phyloP scores from a whole-genome alignment of 2,888 invertebrate genomes.

The Tetropium fuscum region DNA sequence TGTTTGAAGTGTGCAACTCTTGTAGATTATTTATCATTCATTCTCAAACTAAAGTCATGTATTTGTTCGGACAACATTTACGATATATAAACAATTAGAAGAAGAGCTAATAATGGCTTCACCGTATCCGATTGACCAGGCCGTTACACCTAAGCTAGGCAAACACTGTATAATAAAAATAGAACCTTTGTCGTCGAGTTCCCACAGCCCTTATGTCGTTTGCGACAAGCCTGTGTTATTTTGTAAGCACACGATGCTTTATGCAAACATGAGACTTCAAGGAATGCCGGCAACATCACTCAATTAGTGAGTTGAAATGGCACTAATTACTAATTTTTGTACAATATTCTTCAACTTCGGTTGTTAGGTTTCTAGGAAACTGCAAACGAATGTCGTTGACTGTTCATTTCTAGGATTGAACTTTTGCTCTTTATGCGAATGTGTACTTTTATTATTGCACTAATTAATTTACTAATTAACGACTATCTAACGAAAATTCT shows the following conservation, averaged over 20 bases:
- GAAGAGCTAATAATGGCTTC: constrained; percentile 14
- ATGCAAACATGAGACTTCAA: constrained; percentile 29
- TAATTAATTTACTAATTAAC: too few species aligned
- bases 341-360: background rate
- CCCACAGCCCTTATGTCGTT: constrained; percentile 21
- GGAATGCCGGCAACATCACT: constrained; percentile 22
- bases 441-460: too few species aligned
- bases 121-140: constrained; percentile 20
- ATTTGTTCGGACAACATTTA: constrained; percentile 21
- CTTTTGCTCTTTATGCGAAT: too few species aligned
- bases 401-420: background rate
- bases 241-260: constrained; percentile 13
- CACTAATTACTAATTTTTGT: constrained; percentile 13
- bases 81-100: constrained; percentile 25
- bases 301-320: constrained; percentile 20
- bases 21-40: constrained; percentile 16
- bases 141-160: constrained; percentile 22
- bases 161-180: constrained; percentile 23
- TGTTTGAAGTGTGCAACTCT: constrained; percentile 28
- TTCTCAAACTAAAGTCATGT: constrained; percentile 20
- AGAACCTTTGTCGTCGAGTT: constrained; percentile 13
- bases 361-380: constrained; percentile 10
- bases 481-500: too few species aligned
- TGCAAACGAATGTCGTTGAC: background rate
- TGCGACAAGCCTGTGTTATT: constrained; percentile 21